These are phyloP conservation scores for Agrochola lota DNA, from an alignment of 2,888 invertebrate genomes.

Conservation along the genomic window DNA sequence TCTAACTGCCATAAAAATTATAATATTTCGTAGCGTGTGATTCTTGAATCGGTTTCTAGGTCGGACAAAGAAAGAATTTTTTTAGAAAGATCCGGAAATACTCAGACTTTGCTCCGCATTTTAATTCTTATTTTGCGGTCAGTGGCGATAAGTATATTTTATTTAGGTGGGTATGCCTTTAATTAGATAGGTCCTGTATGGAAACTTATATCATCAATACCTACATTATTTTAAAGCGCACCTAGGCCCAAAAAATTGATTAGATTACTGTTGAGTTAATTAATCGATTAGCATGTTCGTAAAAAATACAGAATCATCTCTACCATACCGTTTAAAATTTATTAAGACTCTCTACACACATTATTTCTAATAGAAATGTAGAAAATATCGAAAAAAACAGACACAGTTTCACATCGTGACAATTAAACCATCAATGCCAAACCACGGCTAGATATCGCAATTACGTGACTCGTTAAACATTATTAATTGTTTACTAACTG, in stretches of 20 bases:
- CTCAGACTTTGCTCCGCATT: neutral
- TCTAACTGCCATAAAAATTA: slow-evolving; percentile 26
- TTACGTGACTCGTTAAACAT: slow-evolving; percentile 68
- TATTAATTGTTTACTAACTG: slow-evolving; percentile 69
- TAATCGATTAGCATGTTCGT: no score
- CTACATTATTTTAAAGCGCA: no score
- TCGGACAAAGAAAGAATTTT: slow-evolving; percentile 4
- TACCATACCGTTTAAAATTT: no score
- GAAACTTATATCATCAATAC: no score
- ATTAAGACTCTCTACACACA: no score
- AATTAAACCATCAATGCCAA: slow-evolving; percentile 69
- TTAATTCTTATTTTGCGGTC: neutral
- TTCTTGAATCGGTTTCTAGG: slow-evolving; percentile 6
- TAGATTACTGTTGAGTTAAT: no score
- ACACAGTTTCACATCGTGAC: slow-evolving; percentile 55
- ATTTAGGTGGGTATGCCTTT: neutral
- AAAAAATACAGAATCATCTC: no score
- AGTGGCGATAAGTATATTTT: neutral
- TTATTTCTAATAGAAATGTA: slow-evolving; percentile 8
- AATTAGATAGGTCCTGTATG: neutral
- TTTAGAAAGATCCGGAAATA: slow-evolving; percentile 19
- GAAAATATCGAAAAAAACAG: slow-evolving; percentile 35
- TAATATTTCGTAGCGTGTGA: neutral
- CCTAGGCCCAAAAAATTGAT: no score
- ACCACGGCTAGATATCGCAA: slow-evolving; percentile 58